A percentile compares a stretch with the other conserved stretches of the same genome.
Evolutionary conservation across 2,113 vertebrate species (phyloP).

Genomic region (Coturnix japonica): DNA sequence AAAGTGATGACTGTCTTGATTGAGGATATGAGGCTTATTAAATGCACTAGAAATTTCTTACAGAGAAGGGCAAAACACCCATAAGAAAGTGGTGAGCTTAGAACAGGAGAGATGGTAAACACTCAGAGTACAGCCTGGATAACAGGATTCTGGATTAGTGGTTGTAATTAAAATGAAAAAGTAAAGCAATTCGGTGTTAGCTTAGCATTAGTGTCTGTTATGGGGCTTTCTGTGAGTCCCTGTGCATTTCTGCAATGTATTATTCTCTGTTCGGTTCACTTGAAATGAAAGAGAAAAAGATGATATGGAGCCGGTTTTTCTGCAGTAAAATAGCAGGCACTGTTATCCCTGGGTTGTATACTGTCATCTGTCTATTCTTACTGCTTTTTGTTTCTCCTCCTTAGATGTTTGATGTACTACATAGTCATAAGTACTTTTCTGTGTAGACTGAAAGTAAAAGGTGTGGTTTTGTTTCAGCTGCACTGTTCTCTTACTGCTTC

Average conservation of each 20-base stretch:
- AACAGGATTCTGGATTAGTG: neutral
- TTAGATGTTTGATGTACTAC: neutral
- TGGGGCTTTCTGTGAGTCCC: accelerated
- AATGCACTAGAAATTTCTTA: neutral
- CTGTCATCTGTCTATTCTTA: neutral
- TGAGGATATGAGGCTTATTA: neutral
- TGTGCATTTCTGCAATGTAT: neutral
- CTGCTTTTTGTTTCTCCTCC: neutral
- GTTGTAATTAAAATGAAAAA: neutral
- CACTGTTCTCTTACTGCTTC: neutral
- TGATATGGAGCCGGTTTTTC: neutral
- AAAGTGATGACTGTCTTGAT: neutral
- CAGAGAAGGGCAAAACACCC: neutral
- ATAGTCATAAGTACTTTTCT: neutral
- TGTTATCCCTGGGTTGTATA: neutral
- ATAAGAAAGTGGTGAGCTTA: neutral
- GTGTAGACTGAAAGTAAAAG: neutral
- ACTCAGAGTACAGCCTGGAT: neutral
- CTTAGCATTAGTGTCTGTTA: neutral
- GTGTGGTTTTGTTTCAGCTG: neutral
- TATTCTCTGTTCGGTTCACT: neutral
- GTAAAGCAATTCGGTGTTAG: neutral
- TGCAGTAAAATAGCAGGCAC: neutral
- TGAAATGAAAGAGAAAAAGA: neutral
- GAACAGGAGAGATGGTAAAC: neutral